These are phyloP conservation scores for Drosophila nannoptera DNA, from an alignment of 1,140 invertebrate species.

Conservation along the genomic window DNA sequence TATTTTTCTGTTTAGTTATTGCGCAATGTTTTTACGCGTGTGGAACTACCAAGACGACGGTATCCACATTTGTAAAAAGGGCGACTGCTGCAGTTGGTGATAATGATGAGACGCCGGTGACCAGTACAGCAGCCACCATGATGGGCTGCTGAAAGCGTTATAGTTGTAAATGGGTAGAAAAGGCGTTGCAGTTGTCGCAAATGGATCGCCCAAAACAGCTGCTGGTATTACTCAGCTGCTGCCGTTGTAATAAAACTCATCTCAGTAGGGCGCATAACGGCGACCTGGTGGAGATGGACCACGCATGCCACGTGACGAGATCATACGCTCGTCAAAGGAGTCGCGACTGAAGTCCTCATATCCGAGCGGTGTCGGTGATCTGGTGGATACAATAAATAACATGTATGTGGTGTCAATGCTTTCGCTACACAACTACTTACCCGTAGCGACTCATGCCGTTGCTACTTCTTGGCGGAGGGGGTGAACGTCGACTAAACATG, in stretches of 20 bases:
- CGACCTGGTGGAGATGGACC: slow-evolving; percentile 84
- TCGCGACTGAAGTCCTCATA: slow-evolving; percentile 92
- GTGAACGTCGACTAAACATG: slow-evolving; percentile 89
- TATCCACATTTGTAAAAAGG: slow-evolving; percentile 54
- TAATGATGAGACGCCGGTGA: slow-evolving; percentile 34
- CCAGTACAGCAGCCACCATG: slow-evolving; percentile 57
- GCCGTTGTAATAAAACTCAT: slow-evolving; percentile 73
- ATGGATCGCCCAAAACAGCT: slow-evolving; percentile 39
- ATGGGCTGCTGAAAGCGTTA: slow-evolving; percentile 13
- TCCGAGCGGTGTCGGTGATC: slow-evolving; percentile 79
- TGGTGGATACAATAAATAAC: neutral
- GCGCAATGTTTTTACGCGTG: slow-evolving; percentile 31
- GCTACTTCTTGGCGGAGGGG: slow-evolving; percentile 81
- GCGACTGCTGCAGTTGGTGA: slow-evolving; percentile 36
- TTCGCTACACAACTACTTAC: slow-evolving; percentile 31
- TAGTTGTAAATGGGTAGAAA: slow-evolving; percentile 25
- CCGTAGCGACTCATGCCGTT: slow-evolving; percentile 79
- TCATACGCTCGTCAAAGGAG: slow-evolving; percentile 91
- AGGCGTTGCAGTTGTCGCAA: slow-evolving; percentile 32
- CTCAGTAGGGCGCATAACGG: slow-evolving; percentile 90
- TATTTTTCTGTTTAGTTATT: slow-evolving; percentile 34
- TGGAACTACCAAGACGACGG: slow-evolving; percentile 38
- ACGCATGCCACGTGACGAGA: slow-evolving; percentile 80
- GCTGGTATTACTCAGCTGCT: slow-evolving; percentile 62
- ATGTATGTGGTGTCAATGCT: neutral